phyloP scores from a whole-genome alignment of 2,797 vertebrate genomes.

The Taeniopygia guttata region DNA sequence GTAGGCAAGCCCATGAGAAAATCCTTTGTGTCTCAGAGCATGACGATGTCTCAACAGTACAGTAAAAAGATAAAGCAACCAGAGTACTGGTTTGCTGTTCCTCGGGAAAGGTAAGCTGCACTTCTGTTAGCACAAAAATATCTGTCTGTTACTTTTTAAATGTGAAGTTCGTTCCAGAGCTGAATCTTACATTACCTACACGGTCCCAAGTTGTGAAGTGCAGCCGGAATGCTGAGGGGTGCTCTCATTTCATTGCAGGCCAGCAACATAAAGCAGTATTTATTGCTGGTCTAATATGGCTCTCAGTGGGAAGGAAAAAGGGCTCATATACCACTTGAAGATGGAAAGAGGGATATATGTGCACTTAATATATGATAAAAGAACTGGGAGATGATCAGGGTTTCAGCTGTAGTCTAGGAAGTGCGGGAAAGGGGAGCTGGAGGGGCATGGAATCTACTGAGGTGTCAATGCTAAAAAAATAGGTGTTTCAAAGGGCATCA shows the following conservation, averaged over 20 bases:
- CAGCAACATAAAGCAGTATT: neutral
- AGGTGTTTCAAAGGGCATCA: neutral
- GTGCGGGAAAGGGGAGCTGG: neutral
- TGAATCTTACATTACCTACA: neutral
- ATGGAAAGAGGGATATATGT: neutral
- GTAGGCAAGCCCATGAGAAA: constrained; percentile 98
- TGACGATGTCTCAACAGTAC: constrained; percentile 82
- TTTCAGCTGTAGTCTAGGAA: neutral
- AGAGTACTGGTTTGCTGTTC: constrained; percentile 98
- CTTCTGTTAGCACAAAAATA: neutral
- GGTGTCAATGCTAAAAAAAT: neutral
- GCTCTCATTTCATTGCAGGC: neutral
- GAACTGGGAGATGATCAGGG: neutral
- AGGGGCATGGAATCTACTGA: neutral
- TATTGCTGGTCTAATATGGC: neutral
- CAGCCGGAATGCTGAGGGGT: neutral
- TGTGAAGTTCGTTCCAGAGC: neutral
- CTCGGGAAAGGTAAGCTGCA: constrained; percentile 88
- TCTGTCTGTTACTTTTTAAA: neutral
- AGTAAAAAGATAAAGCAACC: constrained; percentile 84
- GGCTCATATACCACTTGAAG: neutral
- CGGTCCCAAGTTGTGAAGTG: neutral
- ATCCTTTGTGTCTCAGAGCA: constrained; percentile 85
- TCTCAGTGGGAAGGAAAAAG: neutral
- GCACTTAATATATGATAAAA: neutral